Conservation (phyloP, 64 coral and sea anemone species). For the Montipora sp. region DNA sequence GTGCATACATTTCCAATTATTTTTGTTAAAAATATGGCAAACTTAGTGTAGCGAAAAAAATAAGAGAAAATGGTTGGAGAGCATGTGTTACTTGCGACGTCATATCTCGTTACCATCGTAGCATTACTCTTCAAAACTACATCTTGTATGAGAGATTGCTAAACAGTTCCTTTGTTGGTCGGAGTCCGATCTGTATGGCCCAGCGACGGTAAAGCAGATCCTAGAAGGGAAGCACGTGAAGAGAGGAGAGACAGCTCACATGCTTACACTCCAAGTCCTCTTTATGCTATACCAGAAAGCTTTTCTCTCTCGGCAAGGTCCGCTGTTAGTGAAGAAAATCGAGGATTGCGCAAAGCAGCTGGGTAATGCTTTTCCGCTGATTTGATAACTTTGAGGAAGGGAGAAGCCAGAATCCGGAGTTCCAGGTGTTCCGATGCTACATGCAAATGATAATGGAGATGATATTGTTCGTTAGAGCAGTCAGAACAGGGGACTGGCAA, state of each 20-base stretch:
- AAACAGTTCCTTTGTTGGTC: background rate
- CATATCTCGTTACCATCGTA: no score
- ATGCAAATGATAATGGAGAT: constrained; percentile 44
- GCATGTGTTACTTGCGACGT: no score
- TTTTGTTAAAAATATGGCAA: no score
- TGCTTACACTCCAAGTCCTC: background rate
- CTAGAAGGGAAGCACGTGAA: background rate
- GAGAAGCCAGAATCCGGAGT: background rate
- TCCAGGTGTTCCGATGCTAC: constrained; percentile 19
- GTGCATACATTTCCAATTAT: no score
- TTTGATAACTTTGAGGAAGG: constrained; percentile 18
- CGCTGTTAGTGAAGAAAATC: background rate
- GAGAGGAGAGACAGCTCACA: background rate
- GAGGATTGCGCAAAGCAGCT: constrained; percentile 9
- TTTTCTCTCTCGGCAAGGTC: constrained; percentile 7
- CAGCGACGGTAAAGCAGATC: background rate
- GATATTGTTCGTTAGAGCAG: constrained; percentile 29
- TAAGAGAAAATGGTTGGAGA: no score
- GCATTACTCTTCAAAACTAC: no score
- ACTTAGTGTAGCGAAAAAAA: no score
- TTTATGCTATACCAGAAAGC: constrained; percentile 22
- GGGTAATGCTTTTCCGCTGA: background rate
- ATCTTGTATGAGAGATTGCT: no score
- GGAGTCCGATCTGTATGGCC: background rate
- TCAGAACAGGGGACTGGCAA: constrained; percentile 39